phyloP scores from a whole-genome alignment of 2,113 vertebrate genomes.

The Arenaria interpres region DNA sequence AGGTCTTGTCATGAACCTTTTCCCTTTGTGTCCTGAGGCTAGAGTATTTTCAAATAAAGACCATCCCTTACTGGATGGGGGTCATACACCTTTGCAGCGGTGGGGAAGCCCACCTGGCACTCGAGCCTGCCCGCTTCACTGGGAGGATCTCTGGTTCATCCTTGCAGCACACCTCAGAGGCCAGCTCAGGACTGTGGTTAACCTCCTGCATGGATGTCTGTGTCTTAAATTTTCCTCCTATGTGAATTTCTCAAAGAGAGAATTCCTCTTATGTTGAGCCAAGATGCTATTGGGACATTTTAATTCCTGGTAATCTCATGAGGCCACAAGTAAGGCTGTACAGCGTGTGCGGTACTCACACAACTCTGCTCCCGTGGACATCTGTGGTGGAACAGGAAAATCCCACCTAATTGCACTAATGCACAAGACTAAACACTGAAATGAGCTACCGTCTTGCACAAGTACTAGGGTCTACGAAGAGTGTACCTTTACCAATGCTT shows the following conservation, averaged over 20 bases:
- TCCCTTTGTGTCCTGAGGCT: not conserved
- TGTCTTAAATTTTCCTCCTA: not conserved
- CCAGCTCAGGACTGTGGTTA: not conserved
- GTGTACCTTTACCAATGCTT: not conserved
- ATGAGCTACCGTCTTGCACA: not conserved
- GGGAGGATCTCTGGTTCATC: not conserved
- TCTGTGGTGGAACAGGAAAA: not conserved
- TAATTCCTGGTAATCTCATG: not conserved
- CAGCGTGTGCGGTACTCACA: not conserved
- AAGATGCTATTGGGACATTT: not conserved
- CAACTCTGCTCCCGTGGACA: not conserved
- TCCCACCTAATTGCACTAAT: not conserved
- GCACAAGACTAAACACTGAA: not conserved
- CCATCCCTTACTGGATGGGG: not conserved
- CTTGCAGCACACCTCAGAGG: not conserved
- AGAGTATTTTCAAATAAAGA: not conserved
- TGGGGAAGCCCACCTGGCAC: not conserved
- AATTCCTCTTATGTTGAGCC: not conserved
- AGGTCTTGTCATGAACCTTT: not conserved
- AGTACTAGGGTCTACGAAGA: not conserved
- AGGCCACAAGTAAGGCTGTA: not conserved
- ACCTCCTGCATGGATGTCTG: not conserved
- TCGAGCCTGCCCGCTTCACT: not conserved
- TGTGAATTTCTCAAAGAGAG: not conserved
- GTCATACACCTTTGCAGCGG: rapidly evolving